A percentile compares a stretch with the other conserved stretches of the same genome.
Evolutionary conservation across 2,888 invertebrate species (phyloP).

Genomic region (Spodoptera picta): DNA sequence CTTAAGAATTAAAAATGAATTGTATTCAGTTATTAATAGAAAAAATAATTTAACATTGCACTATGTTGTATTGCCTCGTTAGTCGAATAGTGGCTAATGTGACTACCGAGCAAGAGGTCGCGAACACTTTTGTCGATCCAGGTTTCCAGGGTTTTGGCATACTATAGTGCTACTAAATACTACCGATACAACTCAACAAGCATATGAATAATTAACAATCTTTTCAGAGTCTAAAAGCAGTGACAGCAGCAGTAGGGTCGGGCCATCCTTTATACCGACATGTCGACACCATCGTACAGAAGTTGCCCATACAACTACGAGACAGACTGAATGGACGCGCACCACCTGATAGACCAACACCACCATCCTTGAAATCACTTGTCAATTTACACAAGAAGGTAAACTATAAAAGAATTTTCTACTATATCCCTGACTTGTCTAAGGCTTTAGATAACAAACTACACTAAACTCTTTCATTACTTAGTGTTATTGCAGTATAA

Average conservation of each 20-base stretch:
- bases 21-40: too few relatives aligned
- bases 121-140: too few relatives aligned
- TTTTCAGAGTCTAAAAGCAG: slow-evolving; percentile 94
- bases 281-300: slow-evolving; percentile 96
- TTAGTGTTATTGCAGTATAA: too few relatives aligned
- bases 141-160: too few relatives aligned
- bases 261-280: slow-evolving; percentile 93
- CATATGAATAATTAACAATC: not conserved
- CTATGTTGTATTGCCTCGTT: too few relatives aligned
- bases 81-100: too few relatives aligned
- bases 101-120: too few relatives aligned
- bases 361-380: slow-evolving; percentile 94
- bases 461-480: not conserved
- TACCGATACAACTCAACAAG: too few relatives aligned
- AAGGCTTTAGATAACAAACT: slow-evolving; percentile 1
- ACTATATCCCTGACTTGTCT: not conserved
- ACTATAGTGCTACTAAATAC: too few relatives aligned
- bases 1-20: too few relatives aligned
- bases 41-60: too few relatives aligned
- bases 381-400: slow-evolving; percentile 97
- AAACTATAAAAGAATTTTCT: slow-evolving; percentile 24
- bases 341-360: slow-evolving; percentile 88
- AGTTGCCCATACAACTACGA: slow-evolving; percentile 93
- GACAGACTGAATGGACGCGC: slow-evolving; percentile 91
- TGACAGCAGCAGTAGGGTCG: slow-evolving; percentile 92